Evolutionary conservation across 2,797 vertebrate species (phyloP).

Genomic region (Loriculus beryllinus): DNA sequence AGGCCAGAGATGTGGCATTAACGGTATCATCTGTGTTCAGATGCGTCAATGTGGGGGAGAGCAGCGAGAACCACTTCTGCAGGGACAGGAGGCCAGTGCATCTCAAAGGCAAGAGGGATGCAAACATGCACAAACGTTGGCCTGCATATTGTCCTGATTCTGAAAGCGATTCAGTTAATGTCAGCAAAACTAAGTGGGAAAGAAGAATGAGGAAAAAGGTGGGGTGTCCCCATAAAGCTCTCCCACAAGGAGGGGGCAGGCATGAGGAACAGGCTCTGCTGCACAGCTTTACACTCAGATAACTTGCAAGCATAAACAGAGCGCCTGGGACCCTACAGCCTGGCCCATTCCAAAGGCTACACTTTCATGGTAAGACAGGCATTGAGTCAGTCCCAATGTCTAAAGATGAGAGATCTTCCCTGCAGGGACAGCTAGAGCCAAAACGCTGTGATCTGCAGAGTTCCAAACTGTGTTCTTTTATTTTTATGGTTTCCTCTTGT

Average conservation of each 20-base stretch:
- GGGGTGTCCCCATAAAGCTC: background rate
- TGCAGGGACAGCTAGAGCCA: slow-evolving; percentile 6
- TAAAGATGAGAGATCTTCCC: background rate
- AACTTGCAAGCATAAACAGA: background rate
- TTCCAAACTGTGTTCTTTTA: background rate
- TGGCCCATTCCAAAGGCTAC: background rate
- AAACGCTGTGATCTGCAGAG: background rate
- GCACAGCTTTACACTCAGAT: background rate
- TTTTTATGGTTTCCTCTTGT: slow-evolving; percentile 4
- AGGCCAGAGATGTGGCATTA: background rate
- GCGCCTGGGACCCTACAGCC: background rate
- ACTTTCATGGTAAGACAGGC: background rate
- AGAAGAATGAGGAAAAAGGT: background rate
- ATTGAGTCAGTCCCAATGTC: background rate
- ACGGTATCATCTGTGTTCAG: background rate
- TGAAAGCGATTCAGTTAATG: background rate
- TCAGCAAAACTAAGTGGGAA: background rate
- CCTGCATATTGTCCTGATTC: background rate
- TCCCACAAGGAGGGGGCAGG: background rate
- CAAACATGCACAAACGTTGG: background rate
- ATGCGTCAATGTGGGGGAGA: background rate
- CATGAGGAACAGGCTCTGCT: background rate
- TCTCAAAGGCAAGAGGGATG: background rate
- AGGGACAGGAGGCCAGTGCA: background rate
- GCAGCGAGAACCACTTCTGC: background rate